Evolutionary conservation across 2,113 vertebrate genomes (phyloP).

Genomic region (Nasalis larvatus): DNA sequence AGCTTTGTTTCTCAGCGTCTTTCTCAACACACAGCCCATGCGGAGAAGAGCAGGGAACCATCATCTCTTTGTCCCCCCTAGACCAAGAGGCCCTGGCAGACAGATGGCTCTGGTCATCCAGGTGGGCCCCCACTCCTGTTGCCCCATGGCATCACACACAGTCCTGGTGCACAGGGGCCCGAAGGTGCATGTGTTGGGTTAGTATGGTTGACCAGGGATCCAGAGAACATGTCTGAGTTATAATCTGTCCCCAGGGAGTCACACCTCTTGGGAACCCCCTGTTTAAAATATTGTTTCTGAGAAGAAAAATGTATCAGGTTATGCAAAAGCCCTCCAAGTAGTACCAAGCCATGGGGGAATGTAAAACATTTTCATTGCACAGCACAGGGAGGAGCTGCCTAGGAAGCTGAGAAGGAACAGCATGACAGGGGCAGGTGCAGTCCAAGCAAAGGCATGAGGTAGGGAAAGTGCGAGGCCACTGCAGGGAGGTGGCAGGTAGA

Average conservation of each 20-base stretch:
- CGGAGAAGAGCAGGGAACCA: rapidly evolving
- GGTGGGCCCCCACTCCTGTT: neutral
- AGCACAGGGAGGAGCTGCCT: neutral
- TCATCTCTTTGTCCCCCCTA: neutral
- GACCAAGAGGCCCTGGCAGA: neutral
- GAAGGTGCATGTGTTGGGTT: neutral
- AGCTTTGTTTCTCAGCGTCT: neutral
- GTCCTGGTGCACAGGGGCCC: neutral
- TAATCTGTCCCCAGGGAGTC: neutral
- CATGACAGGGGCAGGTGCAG: rapidly evolving
- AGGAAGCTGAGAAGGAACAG: neutral
- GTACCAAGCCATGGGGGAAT: neutral
- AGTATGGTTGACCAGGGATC: neutral
- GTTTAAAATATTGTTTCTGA: neutral
- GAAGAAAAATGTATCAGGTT: neutral
- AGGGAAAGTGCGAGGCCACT: rapidly evolving
- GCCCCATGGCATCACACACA: neutral
- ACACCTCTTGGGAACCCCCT: neutral
- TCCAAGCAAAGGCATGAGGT: neutral
- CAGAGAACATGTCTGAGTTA: neutral
- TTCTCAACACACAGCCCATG: neutral
- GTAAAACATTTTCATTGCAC: too few species aligned
- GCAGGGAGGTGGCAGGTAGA: rapidly evolving
- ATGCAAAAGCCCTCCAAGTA: neutral
- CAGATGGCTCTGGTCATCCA: neutral